Percentiles rank a stretch among this genome's conserved stretches.
These are phyloP conservation scores for Nemoura dubitans DNA, from an alignment of 2,888 invertebrate genomes.

Conservation along the genomic window DNA sequence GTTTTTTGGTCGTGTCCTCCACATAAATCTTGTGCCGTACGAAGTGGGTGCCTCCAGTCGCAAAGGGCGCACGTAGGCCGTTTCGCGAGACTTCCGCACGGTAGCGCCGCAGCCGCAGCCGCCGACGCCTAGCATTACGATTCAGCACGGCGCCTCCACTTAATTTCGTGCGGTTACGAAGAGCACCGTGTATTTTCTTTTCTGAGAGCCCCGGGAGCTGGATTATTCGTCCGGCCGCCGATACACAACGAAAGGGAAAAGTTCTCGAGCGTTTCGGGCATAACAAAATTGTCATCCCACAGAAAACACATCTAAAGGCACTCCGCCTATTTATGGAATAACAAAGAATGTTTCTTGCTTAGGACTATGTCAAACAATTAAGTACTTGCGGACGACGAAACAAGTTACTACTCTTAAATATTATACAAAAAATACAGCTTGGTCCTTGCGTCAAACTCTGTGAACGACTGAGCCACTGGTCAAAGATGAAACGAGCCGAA, in stretches of 20 bases:
- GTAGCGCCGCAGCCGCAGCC: no score
- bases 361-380: not conserved
- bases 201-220: not conserved
- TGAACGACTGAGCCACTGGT: not conserved
- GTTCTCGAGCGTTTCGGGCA: not conserved
- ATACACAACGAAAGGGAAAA: not conserved
- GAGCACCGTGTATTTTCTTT: not conserved
- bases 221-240: not conserved
- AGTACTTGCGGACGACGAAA: not conserved
- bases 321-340: not conserved
- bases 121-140: slow-evolving; percentile 39
- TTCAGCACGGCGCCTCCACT: slow-evolving; percentile 40
- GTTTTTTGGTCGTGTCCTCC: not conserved
- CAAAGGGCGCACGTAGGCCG: not conserved
- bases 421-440: not conserved
- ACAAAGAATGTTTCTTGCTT: no score
- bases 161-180: slow-evolving; percentile 44
- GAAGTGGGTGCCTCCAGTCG: not conserved
- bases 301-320: not conserved
- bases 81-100: slow-evolving; percentile 16
- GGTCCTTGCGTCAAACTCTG: not conserved
- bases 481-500: not conserved
- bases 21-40: not conserved
- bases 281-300: not conserved
- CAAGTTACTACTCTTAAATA: not conserved